Base-by-base conservation (phyloP, 2,888 invertebrate species). In the Myopa testacea region DNA sequence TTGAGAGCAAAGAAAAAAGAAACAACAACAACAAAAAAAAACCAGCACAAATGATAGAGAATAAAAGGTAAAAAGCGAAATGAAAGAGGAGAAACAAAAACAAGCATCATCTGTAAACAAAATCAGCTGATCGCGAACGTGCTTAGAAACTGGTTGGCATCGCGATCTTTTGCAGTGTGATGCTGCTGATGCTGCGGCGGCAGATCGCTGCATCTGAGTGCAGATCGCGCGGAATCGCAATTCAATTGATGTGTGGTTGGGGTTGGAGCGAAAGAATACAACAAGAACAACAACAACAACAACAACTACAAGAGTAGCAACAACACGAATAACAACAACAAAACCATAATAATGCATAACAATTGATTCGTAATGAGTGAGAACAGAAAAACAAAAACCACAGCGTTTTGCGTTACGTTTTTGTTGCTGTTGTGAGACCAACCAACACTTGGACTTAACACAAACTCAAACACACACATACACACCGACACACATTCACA, bases 51-150 rank as follows among this genome's bases (percentile, higher is more conserved):
- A 67, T 14, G 72, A 38, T 12, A 40, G 12, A 14, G 40, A n/a
- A 40, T 10, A 72, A n/a, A 72, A 52, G 55, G 52, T 4, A 10
- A 34, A 34, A 58, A 71, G 37, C 8, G 7, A 16, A 37, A 62
- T 34, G 7, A 14, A 40, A 60, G 62, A 73, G 14, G 68, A 55
- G 38, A 38, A 72, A 71, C 37, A 50, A 72, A 76, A 75, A 52
- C 72, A 37, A 60, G 75, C 79, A 79, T 75, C 67, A 55, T 70
- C 70, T 62, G 73, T 75, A 75, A 75, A 75, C 75, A 75, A 58
- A 71, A 76, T 71, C 76, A 76, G 76, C 76, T 76, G 76, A 76
- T 71, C 71, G 14, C 16, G 38, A 45, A 45, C n/a, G 34, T 26
- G 63, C 75, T 68, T 19, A 19, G 75, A 45, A 75, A 75, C 75